A percentile compares a stretch with the other conserved stretches of the same genome.
phyloP scores from a whole-genome alignment of 2,797 vertebrate genomes.

The Anomalospiza imberbis region DNA sequence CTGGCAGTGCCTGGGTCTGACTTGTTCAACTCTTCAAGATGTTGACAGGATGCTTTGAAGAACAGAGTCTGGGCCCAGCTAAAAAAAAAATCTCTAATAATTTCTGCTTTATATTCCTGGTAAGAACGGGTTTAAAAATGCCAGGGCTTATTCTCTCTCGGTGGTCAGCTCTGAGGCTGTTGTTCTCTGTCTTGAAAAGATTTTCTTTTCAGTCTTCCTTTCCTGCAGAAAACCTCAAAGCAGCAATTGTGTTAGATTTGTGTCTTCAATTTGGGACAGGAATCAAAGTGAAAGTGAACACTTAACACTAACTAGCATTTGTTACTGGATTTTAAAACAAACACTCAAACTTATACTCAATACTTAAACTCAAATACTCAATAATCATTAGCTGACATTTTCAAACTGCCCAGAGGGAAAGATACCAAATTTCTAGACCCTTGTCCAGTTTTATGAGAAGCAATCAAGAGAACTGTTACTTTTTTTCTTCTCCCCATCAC shows the following conservation, averaged over 20 bases:
- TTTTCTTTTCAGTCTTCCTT: neutral
- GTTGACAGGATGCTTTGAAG: neutral
- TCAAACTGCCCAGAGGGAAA: neutral
- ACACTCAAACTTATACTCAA: neutral
- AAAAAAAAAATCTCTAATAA: neutral
- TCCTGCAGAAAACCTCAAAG: neutral
- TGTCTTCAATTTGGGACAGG: neutral
- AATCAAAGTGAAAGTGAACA: neutral
- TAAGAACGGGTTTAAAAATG: neutral
- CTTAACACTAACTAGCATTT: neutral
- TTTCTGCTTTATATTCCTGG: constrained; percentile 38
- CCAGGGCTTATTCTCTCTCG: neutral
- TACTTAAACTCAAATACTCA: neutral
- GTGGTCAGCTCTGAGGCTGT: neutral
- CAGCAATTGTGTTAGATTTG: neutral
- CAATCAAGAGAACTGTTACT: neutral
- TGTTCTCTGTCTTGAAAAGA: neutral
- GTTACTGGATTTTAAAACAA: neutral
- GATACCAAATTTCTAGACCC: neutral
- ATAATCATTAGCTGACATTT: neutral
- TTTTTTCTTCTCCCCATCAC: neutral
- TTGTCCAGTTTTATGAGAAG: neutral
- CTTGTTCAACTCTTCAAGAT: neutral
- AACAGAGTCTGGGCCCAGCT: neutral
- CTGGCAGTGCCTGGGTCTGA: constrained; percentile 23